A percentile compares a stretch with the other conserved stretches of the same genome.
phyloP scores from a whole-genome alignment of 2,113 vertebrate genomes.

The Delphinapterus leucas region DNA sequence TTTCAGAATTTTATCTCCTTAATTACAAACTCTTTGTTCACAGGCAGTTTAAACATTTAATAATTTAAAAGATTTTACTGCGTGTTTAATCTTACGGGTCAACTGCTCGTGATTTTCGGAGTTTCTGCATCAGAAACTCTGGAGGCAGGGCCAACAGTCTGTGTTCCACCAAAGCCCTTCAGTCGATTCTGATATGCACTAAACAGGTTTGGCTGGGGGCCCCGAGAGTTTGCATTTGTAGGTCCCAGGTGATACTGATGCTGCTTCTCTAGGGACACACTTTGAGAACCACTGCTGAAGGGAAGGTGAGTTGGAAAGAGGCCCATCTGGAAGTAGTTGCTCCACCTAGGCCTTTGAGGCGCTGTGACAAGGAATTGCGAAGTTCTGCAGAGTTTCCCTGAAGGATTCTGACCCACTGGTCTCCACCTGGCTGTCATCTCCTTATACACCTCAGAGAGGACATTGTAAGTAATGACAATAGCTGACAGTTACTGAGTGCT shows the following conservation, averaged over 20 bases:
- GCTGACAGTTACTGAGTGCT: neutral
- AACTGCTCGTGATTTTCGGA: neutral
- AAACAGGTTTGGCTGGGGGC: neutral
- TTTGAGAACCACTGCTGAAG: neutral
- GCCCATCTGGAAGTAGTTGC: neutral
- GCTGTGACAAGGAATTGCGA: neutral
- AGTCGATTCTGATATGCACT: neutral
- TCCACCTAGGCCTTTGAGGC: neutral
- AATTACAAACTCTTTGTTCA: constrained; percentile 1
- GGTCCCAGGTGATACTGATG: neutral
- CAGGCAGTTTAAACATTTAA: neutral
- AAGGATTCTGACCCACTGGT: neutral
- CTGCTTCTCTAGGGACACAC: neutral
- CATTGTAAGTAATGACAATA: neutral
- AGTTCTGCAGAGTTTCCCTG: neutral
- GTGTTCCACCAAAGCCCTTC: neutral
- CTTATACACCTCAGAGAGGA: neutral
- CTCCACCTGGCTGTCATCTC: neutral
- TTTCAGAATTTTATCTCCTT: constrained; percentile 26
- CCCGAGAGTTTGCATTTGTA: neutral
- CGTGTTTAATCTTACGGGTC: neutral
- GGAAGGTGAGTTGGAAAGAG: neutral
- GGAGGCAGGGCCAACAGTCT: no score
- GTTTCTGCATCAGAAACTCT: neutral
- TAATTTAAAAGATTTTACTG: neutral